Percentiles rank a stretch among this genome's conserved stretches.
These are phyloP conservation scores for Mormyrus iriodes DNA, from an alignment of 2,113 vertebrate species.

Conservation along the genomic window DNA sequence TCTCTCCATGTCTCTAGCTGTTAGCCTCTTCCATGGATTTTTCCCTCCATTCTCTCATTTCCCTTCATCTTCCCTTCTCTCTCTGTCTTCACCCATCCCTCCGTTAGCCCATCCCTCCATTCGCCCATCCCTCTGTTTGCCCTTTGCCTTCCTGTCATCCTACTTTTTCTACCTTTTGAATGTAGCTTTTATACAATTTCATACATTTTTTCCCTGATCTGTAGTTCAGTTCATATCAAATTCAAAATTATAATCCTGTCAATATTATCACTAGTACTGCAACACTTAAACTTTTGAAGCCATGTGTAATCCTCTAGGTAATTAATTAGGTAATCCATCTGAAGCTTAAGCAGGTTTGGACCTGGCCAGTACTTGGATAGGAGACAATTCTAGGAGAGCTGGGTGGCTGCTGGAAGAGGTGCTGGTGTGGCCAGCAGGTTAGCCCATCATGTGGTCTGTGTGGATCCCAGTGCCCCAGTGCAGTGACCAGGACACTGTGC, in stretches of 20 bases:
- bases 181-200: too few relatives aligned
- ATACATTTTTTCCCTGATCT: too few relatives aligned
- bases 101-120: too few relatives aligned
- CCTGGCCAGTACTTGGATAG: neutral
- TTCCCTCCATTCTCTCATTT: neutral
- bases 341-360: neutral
- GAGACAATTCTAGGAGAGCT: too few relatives aligned
- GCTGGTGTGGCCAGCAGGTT: neutral
- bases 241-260: neutral
- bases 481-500: too few relatives aligned
- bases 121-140: slow-evolving; percentile 6
- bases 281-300: neutral
- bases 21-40: neutral
- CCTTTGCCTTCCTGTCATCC: neutral
- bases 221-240: neutral
- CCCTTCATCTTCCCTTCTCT: neutral
- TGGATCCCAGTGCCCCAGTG: neutral
- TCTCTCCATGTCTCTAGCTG: neutral
- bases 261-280: neutral
- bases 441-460: neutral
- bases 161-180: slow-evolving; percentile 24
- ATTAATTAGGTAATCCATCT: neutral
- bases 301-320: neutral
- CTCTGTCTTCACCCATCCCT: neutral
- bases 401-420: neutral